Evolutionary conservation across 1,140 invertebrate genomes (phyloP), one percentile per base, ranked within the genome.

Genomic region (Achroia grisella): DNA sequence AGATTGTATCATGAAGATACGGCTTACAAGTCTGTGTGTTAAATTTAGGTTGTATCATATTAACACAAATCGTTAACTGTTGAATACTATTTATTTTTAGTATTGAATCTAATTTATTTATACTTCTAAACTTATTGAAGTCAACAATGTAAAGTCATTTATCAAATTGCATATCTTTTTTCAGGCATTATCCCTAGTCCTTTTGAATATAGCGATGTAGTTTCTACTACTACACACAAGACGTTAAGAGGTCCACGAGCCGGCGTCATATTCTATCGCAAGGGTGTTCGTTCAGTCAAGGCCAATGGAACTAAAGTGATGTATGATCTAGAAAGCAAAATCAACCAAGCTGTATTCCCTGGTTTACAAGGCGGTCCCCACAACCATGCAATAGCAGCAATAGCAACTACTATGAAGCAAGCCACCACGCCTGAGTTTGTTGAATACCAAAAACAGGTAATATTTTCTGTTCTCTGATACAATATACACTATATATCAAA

Each of bases 171-270:
- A 10, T 43, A 36, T 36, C 31, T 11, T 11, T 13, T 67, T 62
- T 6, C 51, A 88, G 91, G 91, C 35, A 69, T 97, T 4, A 93
- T 95, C 39, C 93, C 97, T 9, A 95, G 92, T 79, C 97, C 97
- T 0, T 98, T 99, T 75, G 92, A 97, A 63, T 94, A 94, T 67
- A 93, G 95, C 66, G 97, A 99, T 82, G 89, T 99, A 67, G 97
- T 99, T 5, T 94, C 94, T 0, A 98, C 97, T 1, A 99, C 97
- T 0, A 98, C 97, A 0, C 97, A 99, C 84, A 99, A 99, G 73
- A 98, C 96, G 5, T 86, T 99, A 11, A 88, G 97, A 57, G 97
- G 97, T 0, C 96, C 97, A 0, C 90, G 95, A 29, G 94, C 95
- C 36, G 96, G 94, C 2, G 89, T 97, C 17, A 96, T 98, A 49